Evolutionary conservation across 2,113 vertebrate species (phyloP).

Genomic region (Formicarius rufipectus): DNA sequence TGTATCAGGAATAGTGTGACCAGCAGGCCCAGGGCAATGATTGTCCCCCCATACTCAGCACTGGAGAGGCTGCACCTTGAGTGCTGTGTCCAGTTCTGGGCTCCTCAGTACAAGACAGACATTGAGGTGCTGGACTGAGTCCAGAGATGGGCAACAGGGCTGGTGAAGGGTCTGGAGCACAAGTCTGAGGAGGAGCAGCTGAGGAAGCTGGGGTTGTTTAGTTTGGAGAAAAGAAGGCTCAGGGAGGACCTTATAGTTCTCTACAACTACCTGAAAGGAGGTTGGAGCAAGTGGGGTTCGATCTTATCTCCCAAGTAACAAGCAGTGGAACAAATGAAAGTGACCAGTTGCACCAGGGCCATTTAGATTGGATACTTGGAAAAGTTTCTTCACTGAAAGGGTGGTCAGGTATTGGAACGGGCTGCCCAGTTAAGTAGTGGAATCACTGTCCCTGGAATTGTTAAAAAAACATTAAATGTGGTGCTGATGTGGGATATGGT

Average conservation of each 20-base stretch:
- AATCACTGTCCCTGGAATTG: not conserved
- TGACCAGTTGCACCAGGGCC: not conserved
- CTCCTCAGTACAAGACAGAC: not conserved
- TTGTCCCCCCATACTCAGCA: rapidly evolving
- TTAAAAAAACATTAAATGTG: not conserved
- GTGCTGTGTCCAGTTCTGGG: not conserved
- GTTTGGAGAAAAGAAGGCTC: not conserved
- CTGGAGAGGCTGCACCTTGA: not conserved
- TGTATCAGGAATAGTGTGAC: not conserved
- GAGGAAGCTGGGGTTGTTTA: not conserved
- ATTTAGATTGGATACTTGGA: not conserved
- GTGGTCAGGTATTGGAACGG: not conserved
- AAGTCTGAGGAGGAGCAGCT: not conserved
- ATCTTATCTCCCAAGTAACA: not conserved
- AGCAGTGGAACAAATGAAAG: not conserved
- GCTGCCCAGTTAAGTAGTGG: not conserved
- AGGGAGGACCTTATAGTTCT: rapidly evolving
- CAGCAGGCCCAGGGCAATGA: not conserved
- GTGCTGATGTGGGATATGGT: not conserved
- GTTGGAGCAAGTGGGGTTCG: not conserved
- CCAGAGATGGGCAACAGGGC: not conserved
- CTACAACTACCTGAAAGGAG: not conserved
- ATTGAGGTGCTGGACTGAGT: not conserved
- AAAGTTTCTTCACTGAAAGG: not conserved
- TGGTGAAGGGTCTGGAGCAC: not conserved